A percentile compares a stretch with the other conserved stretches of the same genome.
These are phyloP conservation scores for Criorhina ranunculi DNA, from an alignment of 2,888 invertebrate species.

Conservation along the genomic window DNA sequence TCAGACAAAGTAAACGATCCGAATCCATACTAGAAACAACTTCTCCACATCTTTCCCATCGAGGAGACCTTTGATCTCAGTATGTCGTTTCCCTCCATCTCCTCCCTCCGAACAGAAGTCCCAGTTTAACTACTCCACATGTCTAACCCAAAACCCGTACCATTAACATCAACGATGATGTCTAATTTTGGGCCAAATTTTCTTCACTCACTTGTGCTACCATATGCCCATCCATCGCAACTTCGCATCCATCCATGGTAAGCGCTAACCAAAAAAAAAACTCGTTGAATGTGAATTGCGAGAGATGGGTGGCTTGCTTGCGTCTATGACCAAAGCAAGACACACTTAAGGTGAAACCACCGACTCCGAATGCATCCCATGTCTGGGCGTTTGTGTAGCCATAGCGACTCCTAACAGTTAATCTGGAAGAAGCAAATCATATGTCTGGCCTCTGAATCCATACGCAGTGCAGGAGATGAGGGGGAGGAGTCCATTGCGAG, in stretches of 20 bases:
- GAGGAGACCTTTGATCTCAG: constrained; percentile 52
- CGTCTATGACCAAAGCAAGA: constrained; percentile 51
- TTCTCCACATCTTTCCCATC: constrained; percentile 15
- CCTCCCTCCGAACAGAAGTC: constrained; percentile 26
- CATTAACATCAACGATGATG: constrained; percentile 68
- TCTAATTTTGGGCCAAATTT: constrained; percentile 70
- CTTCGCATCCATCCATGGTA: constrained; percentile 45
- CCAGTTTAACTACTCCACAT: constrained; percentile 26
- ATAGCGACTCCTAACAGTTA: constrained; percentile 16
- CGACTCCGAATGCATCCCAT: constrained; percentile 18
- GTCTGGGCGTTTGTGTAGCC: constrained; percentile 6
- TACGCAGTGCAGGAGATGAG: constrained; percentile 48
- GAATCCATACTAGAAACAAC: neutral
- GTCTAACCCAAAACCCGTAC: constrained; percentile 57
- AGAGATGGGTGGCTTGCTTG: constrained; percentile 63
- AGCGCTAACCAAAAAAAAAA: constrained; percentile 31
- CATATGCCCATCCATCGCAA: constrained; percentile 57
- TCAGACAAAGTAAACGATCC: neutral
- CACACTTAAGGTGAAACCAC: constrained; percentile 44
- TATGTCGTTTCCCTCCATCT: neutral
- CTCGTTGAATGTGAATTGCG: constrained; percentile 49
- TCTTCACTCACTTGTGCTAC: constrained; percentile 59
- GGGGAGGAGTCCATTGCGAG: constrained; percentile 19
- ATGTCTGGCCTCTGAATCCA: constrained; percentile 27
- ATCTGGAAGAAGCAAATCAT: constrained; percentile 50